Percentiles rank a stretch among this genome's conserved stretches.
These are phyloP conservation scores for Acleris literana DNA, from an alignment of 2,888 invertebrate genomes.

Conservation along the genomic window DNA sequence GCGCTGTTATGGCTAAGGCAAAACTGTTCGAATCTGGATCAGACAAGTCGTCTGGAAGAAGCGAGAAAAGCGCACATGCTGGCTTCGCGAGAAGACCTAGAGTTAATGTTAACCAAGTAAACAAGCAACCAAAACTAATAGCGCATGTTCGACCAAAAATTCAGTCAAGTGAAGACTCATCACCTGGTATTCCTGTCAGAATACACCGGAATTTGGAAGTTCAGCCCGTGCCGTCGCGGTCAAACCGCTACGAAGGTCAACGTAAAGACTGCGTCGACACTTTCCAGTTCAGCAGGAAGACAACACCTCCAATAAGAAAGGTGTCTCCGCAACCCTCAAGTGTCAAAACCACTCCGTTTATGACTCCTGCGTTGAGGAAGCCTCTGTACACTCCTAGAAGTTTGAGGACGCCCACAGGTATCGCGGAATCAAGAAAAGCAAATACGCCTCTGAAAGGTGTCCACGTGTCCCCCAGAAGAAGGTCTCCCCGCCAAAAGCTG, in stretches of 20 bases:
- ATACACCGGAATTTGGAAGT: conserved; percentile 45
- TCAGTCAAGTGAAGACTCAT: conserved; percentile 46
- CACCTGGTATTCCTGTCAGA: conserved; percentile 51
- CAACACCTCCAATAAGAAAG: conserved; percentile 63
- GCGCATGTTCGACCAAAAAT: conserved; percentile 61
- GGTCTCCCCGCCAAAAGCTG: conserved; percentile 69
- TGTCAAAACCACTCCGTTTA: conserved; percentile 56
- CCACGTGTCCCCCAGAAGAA: conserved; percentile 72
- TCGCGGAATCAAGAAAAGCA: conserved; percentile 69
- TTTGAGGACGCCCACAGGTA: conserved; percentile 72
- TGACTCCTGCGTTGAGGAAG: conserved; percentile 84
- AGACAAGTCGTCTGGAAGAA: conserved; percentile 73
- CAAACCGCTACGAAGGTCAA: conserved; percentile 47
- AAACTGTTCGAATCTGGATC: conserved; percentile 87
- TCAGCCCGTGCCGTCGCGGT: conserved; percentile 44
- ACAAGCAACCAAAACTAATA: conserved; percentile 56
- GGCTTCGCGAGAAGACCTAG: conserved; percentile 76
- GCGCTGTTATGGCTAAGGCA: conserved; percentile 91
- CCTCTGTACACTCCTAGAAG: conserved; percentile 83
- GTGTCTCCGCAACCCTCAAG: conserved; percentile 61
- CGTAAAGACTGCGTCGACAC: conserved; percentile 56
- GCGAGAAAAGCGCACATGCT: conserved; percentile 58
- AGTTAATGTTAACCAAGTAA: conserved; percentile 57
- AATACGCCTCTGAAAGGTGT: conserved; percentile 84
- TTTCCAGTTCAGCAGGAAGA: conserved; percentile 59